phyloP scores from a whole-genome alignment of 2,888 invertebrate genomes.

The Drosophila borealis region DNA sequence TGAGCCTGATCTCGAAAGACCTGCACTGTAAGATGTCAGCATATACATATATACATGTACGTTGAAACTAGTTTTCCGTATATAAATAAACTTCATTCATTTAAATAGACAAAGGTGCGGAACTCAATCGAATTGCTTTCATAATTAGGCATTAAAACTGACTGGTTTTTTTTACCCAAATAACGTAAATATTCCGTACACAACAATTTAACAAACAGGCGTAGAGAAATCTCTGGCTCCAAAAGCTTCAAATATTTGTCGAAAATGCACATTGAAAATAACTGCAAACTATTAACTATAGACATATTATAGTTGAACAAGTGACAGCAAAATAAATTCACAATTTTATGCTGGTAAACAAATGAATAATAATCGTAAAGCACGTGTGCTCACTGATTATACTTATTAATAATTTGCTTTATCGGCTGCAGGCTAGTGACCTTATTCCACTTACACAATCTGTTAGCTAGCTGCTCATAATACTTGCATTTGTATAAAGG shows the following conservation, averaged over 20 bases:
- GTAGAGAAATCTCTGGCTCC: neutral
- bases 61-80: slow-evolving; percentile 60
- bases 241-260: slow-evolving; percentile 1
- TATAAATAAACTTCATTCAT: slow-evolving; percentile 62
- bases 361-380: neutral
- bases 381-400: slow-evolving; percentile 6
- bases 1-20: slow-evolving; percentile 51
- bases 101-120: slow-evolving; percentile 68
- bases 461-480: neutral
- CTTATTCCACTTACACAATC: slow-evolving; percentile 33
- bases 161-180: slow-evolving; percentile 34
- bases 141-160: slow-evolving; percentile 44
- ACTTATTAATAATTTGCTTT: slow-evolving; percentile 15
- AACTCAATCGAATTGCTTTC: slow-evolving; percentile 60
- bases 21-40: slow-evolving; percentile 67
- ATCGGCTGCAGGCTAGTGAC: slow-evolving; percentile 33
- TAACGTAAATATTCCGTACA: slow-evolving; percentile 7
- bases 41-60: slow-evolving; percentile 20
- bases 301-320: neutral
- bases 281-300: neutral
- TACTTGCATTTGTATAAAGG: slow-evolving; percentile 10
- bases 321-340: neutral
- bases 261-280: slow-evolving; percentile 3
- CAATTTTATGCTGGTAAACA: too few relatives aligned
- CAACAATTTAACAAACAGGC: neutral